phyloP scores from a whole-genome alignment of 92 coral and sea anemone genomes.

The Parazoanthus swiftii region DNA sequence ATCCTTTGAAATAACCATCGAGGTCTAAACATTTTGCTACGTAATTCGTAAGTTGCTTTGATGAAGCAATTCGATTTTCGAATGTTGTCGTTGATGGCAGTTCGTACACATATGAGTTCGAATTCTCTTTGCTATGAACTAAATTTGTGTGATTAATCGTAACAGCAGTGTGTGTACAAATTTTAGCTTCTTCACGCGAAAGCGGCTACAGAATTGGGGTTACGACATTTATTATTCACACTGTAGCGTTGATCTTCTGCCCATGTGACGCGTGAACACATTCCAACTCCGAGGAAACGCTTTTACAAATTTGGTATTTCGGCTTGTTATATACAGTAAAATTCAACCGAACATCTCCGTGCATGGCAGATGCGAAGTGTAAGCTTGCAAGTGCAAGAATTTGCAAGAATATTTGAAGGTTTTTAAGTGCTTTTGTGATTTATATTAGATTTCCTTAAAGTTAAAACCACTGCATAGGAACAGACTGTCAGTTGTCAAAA shows the following conservation, averaged over 20 bases:
- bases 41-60: neutral
- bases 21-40: neutral
- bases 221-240: conserved; percentile 28
- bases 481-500: neutral
- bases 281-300: conserved; percentile 19
- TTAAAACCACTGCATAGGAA: neutral
- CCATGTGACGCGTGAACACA: neutral
- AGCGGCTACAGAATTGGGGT: neutral
- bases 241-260: conserved; percentile 22
- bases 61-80: neutral
- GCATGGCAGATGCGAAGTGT: neutral
- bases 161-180: neutral
- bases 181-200: neutral
- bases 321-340: neutral
- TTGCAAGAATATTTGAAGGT: neutral
- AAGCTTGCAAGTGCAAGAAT: neutral
- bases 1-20: too few species aligned
- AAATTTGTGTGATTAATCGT: neutral
- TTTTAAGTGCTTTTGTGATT: neutral
- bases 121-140: neutral
- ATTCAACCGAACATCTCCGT: neutral
- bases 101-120: neutral
- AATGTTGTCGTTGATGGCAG: neutral
- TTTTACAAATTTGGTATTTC: neutral
- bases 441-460: neutral